Evolutionary conservation across 2,888 invertebrate genomes (phyloP), one percentile per base, ranked within the genome.

Genomic region (Tholera decimalis): DNA sequence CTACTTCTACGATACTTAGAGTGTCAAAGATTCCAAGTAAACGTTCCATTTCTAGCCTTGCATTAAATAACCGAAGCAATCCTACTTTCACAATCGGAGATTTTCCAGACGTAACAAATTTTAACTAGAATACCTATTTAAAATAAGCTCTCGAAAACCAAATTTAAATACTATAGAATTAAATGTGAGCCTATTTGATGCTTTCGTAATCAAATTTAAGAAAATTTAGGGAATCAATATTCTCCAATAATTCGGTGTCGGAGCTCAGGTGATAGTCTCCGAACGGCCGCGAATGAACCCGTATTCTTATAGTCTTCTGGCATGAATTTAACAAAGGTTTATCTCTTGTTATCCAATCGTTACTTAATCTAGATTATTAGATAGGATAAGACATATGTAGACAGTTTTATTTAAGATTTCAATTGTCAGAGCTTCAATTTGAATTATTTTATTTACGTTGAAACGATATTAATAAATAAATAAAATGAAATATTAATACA

Each of bases 271-370:
- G 46, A 50, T 22, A 22, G 13, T 61, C 15, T 20, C 22, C n/a
- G 20, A 49, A 39, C 35, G 7, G 22, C 15, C 26, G 9, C 20
- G 30, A 44, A 51, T 46, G 50, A 41, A 50, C 20, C 26, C 28
- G 6, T 30, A 41, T 9, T 20, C 11, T 35, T 44, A 37, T 15
- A 59, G 33, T 8, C 20, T 20, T 49, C 53, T 13, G 33, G n/a
- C n/a, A 54, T 18, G 20, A 74, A 51, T 64, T 47, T 24, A 33
- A 60, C 41, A 66, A 49, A 65, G 44, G n/a, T 49, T 43, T 35
- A 49, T 65, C 37, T 65, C 53, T 47, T 57, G 72, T 61, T 28
- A 65, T 57, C 26, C 43, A 50, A 69, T 56, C 58, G 46, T 63
- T 47, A 47, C 58, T n/a, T n/a, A n/a, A n/a, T n/a, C n/a, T n/a